Conservation (phyloP, 1,140 invertebrate species). For the Acromyrmex heyeri region DNA sequence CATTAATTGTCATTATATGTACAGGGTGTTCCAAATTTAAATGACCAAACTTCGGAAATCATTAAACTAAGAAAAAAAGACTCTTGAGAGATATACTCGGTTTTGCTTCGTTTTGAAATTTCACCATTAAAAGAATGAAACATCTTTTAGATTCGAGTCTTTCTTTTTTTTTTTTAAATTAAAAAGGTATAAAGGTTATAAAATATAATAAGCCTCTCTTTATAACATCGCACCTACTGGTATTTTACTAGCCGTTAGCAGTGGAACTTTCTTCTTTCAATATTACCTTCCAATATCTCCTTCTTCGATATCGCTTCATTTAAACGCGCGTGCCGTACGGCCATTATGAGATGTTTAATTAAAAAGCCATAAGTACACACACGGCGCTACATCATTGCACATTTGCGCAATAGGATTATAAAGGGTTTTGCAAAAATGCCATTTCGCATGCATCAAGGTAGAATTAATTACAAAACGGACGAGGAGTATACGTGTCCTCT, state of each 20-base stretch:
- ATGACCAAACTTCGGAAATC: no score
- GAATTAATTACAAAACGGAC: conserved; percentile 54
- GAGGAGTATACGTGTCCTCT: conserved; percentile 28
- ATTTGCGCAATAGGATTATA: conserved; percentile 45
- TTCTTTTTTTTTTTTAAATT: background rate
- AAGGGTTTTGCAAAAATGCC: conserved; percentile 41
- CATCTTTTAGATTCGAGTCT: background rate
- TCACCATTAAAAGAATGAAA: background rate
- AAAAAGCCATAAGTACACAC: conserved; percentile 36
- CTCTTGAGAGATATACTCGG: no score
- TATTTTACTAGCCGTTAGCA: conserved; percentile 28
- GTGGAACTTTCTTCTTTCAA: conserved; percentile 25
- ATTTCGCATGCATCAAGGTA: conserved; percentile 23
- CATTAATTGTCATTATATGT: background rate
- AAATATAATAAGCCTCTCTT: background rate
- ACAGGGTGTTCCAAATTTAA: no score
- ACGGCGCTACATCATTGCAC: conserved; percentile 2
- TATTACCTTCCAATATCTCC: conserved; percentile 6
- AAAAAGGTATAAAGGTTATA: conserved; percentile 8
- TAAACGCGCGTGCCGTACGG: background rate
- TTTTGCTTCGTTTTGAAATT: background rate
- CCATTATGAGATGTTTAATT: conserved; percentile 66
- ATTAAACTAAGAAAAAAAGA: no score
- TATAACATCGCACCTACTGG: conserved; percentile 15
- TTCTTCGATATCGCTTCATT: conserved; percentile 52